These are phyloP conservation scores for Xestia sexstrigata DNA, from an alignment of 2,888 invertebrate species.

Conservation along the genomic window DNA sequence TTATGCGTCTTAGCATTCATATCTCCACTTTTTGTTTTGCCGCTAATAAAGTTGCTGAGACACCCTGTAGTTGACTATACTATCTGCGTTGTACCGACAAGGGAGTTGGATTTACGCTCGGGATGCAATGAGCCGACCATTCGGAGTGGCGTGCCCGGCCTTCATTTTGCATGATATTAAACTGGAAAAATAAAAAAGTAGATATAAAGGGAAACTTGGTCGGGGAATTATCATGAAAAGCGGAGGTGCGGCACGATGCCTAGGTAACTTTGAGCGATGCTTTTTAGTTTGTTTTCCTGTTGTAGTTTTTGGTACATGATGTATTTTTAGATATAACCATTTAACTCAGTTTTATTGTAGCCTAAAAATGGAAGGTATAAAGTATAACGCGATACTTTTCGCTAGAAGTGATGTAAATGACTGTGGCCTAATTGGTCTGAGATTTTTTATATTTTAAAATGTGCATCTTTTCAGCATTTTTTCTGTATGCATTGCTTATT, in stretches of 20 bases:
- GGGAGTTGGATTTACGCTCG: slow-evolving; percentile 77
- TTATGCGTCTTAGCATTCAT: neutral
- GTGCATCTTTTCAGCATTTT: neutral
- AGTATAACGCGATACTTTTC: neutral
- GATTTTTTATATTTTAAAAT: neutral
- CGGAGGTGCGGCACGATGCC: slow-evolving; percentile 72
- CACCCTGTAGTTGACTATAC: slow-evolving; percentile 46
- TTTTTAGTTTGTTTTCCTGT: slow-evolving; percentile 69
- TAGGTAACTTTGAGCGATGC: slow-evolving; percentile 68
- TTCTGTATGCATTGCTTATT: neutral
- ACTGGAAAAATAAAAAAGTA: slow-evolving; percentile 82
- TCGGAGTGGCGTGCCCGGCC: slow-evolving; percentile 77
- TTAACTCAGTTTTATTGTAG: slow-evolving; percentile 16
- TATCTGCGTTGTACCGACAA: slow-evolving; percentile 62
- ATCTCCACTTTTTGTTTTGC: slow-evolving; percentile 3
- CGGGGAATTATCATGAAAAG: slow-evolving; percentile 84
- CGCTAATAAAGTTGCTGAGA: slow-evolving; percentile 29
- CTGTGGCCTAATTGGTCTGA: neutral
- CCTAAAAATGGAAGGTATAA: neutral
- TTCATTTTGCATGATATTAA: slow-evolving; percentile 87
- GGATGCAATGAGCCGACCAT: slow-evolving; percentile 82
- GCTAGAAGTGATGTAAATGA: neutral
- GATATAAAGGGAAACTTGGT: slow-evolving; percentile 81
- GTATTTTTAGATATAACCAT: slow-evolving; percentile 33
- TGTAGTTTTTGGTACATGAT: slow-evolving; percentile 54